Base-by-base conservation (phyloP, 1,140 invertebrate genomes). In the Ceratina calcarata region DNA sequence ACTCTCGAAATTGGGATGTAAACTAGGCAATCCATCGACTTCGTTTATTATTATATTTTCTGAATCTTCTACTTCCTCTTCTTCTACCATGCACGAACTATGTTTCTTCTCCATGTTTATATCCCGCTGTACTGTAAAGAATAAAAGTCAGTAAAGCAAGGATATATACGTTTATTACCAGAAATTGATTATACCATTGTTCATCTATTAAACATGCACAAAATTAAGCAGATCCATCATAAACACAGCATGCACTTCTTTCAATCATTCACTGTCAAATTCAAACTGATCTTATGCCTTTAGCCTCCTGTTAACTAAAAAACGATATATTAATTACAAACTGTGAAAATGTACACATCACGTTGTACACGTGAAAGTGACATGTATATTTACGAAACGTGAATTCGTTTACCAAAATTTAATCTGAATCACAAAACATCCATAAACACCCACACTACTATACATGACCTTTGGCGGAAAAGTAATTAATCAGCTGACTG, bases 21-120 rank as follows among this genome's bases (percentile, higher is more conserved):
- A 93, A 91, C 96, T 97, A 73, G 96, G 96, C 87, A 97, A 94
- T 49, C 97, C 97, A 93, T 97, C 97, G 86, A 96, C 95, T 86
- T 95, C 95, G 88, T 97, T 97, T 74, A 97, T 97, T 81, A 96
- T 97, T 83, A 96, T 96, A 89, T 96, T 95, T 86, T 95, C 95
- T 82, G 95, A 94, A 74, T 91, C 89, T 67, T 91, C 93, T 4
- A 87, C 76, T 20, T 94, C 90, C 22, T 94, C 94, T n/a, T 93
- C 91, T 55, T 92, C 93, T 65, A 84, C 84, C 70, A 89, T 76
- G 74, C 74, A 67, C 32, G 74, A 87, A 53, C 80, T 76, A 69
- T 79, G 88, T 72, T 91, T 90, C 4, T 91, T 85, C 51, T 92
- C 91, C 92, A 93, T 93, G 45, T 83, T 89, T 88, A 61, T 67